Evolutionary conservation across 2,797 vertebrate genomes (phyloP).

Genomic region (Diglossa cyanea): DNA sequence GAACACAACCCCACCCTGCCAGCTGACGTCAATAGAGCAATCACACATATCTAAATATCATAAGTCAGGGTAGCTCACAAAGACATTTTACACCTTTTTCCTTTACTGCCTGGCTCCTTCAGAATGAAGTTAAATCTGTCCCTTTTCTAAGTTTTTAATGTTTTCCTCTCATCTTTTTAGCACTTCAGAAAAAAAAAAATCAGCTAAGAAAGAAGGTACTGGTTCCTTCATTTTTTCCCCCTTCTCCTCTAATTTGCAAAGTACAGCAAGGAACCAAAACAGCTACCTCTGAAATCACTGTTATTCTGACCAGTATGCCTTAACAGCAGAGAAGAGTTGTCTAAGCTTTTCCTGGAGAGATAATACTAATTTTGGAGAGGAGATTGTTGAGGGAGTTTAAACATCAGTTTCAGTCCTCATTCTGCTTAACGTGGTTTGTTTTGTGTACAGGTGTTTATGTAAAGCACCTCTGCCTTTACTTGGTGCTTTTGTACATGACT

Average conservation of each 20-base stretch:
- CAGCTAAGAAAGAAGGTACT: not conserved
- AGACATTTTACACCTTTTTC: not conserved
- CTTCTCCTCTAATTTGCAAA: not conserved
- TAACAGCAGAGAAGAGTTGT: not conserved
- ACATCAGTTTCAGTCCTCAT: not conserved
- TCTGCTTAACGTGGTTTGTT: not conserved
- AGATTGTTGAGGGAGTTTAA: not conserved
- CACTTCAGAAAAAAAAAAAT: not conserved
- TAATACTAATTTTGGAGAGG: not conserved
- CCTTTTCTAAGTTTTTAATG: not conserved
- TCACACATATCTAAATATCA: not conserved
- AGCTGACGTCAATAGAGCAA: not conserved
- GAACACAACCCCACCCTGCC: not conserved
- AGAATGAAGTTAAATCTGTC: not conserved
- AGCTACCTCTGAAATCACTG: not conserved
- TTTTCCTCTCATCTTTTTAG: not conserved
- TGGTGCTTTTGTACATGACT: not conserved
- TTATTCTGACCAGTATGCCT: not conserved
- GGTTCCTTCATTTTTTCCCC: accelerated
- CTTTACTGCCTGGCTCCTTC: not conserved
- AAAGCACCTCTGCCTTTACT: not conserved
- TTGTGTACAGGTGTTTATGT: not conserved
- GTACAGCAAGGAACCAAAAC: not conserved
- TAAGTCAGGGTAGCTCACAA: not conserved
- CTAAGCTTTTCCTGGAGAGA: not conserved